Percentiles rank a stretch among this genome's conserved stretches.
Evolutionary conservation across 2,888 invertebrate genomes (phyloP).

Genomic region (Melanotus villosus): DNA sequence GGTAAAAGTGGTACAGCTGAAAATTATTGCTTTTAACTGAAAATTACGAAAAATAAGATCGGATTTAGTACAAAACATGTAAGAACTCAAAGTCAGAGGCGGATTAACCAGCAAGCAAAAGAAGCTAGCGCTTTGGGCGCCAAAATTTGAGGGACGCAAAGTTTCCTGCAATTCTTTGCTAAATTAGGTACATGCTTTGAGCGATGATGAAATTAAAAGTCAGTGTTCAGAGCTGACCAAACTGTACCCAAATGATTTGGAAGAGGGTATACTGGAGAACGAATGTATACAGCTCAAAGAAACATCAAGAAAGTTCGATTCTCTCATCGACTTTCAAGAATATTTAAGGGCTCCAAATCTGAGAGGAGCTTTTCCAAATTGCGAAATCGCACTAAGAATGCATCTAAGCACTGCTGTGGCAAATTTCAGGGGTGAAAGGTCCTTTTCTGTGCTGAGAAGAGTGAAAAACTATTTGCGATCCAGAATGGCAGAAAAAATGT

Average conservation of each 20-base stretch:
- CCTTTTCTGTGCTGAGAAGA: neutral
- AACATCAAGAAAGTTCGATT: neutral
- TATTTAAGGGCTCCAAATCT: neutral
- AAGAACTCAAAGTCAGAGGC: too few relatives aligned
- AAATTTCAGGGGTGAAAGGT: too few relatives aligned
- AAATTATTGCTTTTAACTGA: too few relatives aligned
- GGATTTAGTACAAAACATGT: too few relatives aligned
- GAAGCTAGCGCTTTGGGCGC: too few relatives aligned
- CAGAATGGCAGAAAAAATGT: neutral
- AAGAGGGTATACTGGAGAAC: neutral
- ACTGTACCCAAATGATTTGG: neutral
- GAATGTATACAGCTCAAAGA: slow-evolving; percentile 1
- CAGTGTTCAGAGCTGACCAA: neutral
- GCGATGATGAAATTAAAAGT: neutral
- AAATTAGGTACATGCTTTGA: neutral
- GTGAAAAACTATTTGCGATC: neutral
- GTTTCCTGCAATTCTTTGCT: too few relatives aligned
- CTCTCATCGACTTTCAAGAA: too few relatives aligned
- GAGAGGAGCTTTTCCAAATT: neutral
- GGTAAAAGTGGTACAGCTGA: too few relatives aligned
- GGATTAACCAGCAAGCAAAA: too few relatives aligned
- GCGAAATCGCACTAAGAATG: neutral
- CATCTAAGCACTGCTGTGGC: too few relatives aligned
- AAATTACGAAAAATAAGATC: too few relatives aligned
- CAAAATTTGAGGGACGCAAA: too few relatives aligned